Base-by-base conservation (phyloP, 2,888 invertebrate species). In the Andrena marginata region DNA sequence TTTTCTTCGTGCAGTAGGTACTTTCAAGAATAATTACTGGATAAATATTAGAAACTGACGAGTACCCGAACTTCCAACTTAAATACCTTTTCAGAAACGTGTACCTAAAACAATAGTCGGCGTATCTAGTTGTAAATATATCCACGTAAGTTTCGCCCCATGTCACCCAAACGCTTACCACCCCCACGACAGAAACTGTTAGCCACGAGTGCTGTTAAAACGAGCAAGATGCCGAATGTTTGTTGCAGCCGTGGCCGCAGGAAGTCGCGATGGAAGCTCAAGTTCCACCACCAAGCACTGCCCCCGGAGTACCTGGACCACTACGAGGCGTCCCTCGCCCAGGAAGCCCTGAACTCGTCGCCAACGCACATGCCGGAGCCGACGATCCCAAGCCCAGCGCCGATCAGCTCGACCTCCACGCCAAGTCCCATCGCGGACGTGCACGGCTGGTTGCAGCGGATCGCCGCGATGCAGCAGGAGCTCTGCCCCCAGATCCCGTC, bases 271-370 rank as follows among this genome's bases (percentile, higher is more conserved):
- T 96, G 97, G 95, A 97, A 97, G 93, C 95, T 97, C 68, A 97
- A 97, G 92, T 97, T 97, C 92, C 97, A 97, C 90, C 97, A 97
- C 92, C 97, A 97, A 92, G 97, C 97, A 0, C 92, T 97, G 74
- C 97, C 97, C 0, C 96, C 97, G 20, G 97, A 97, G 92, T 97
- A 97, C 91, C 95, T 97, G 71, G 97, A 97, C 90, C 97, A 97
- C 91, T 97, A 97, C 94, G 97, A 97, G 93, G 97, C 97, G 70
- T 96, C 96, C 6, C 94, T 97, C 73, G 96, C 96, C 82, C 95
- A 95, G 86, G 95, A 95, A 42, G 92, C 93, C 2, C 74, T 92
- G 13, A 92, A 91, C 60, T 86, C 92, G 0, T 90, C 92, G 2
- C 89, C 92, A 5, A 89, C 91, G 6, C 85, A 90, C 13, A 68